These are phyloP conservation scores for Gallinago jamesoni DNA, from an alignment of 2,113 vertebrate species.

Conservation along the genomic window DNA sequence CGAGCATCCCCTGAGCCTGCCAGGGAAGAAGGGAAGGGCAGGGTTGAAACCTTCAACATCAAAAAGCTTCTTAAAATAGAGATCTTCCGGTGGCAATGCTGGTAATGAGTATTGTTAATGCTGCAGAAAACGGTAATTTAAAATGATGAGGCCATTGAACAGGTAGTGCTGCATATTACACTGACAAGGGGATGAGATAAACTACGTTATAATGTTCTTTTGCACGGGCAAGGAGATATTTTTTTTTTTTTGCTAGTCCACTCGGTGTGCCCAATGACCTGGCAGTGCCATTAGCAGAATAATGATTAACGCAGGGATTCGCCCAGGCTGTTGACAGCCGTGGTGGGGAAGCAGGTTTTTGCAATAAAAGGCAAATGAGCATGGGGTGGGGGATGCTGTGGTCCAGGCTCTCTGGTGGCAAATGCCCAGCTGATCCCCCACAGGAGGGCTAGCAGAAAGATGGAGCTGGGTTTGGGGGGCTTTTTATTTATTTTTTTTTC, in stretches of 20 bases:
- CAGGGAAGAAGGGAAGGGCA: not conserved
- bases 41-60: not conserved
- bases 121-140: constrained; percentile 53
- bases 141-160: constrained; percentile 33
- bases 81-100: not conserved
- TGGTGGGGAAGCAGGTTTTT: not conserved
- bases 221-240: not conserved
- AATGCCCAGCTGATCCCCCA: not conserved
- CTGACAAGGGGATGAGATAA: constrained; percentile 37
- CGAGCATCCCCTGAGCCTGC: not conserved
- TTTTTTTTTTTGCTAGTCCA: constrained; percentile 46
- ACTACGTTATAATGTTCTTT: constrained; percentile 34
- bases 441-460: not conserved
- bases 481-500: not conserved
- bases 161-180: constrained; percentile 23
- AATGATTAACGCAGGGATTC: not conserved
- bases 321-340: not conserved
- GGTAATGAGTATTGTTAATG: constrained; percentile 36
- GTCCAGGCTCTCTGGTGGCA: not conserved
- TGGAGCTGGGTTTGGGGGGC: not conserved
- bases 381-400: not conserved
- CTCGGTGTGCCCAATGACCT: not conserved
- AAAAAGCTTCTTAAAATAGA: not conserved
- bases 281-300: not conserved
- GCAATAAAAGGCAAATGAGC: not conserved